Base-by-base conservation (phyloP, 2,113 vertebrate genomes). In the Nansenia antarctica region DNA sequence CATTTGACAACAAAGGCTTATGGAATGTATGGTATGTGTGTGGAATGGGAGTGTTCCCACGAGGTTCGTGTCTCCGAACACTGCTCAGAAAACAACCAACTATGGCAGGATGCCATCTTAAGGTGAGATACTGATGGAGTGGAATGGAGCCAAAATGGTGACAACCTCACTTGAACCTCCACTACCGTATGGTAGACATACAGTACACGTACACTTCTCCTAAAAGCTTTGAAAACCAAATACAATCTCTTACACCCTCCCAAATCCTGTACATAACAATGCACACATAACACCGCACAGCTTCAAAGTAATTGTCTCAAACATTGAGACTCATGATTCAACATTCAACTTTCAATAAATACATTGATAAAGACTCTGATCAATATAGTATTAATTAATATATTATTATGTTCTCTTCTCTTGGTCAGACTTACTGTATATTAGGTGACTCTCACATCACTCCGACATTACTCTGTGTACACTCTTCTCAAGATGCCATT, bases 311-410 rank as follows among this genome's bases (percentile, higher is more conserved):
- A n/a, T n/a, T n/a, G 53, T 26, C 24, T 34, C 58, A 11, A 32
- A 35, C 58, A 60, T n/a, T 34, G n/a, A 58, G 27, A 34, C n/a
- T 26, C 57, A 20, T 29, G 12, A 34, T 9, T 22, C 27, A 14
- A 58, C 29, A 76, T 75, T 82, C 72, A 78, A 22, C 18, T 59
- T 59, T 69, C 34, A 75, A 82, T 74, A 71, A 64, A 79, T 74
- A 81, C 18, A 59, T 78, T 18, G 35, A 62, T 67, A 61, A 72
- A 47, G 20, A 68, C 58, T 34, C 15, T 72, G 27, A 67, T 67
- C 61, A 74, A 61, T 45, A 67, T 60, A 52, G n/a, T 67, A 6
- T 63, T 9, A 55, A 55, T 62, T 1, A 34, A 34, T 32, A 59
- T 9, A 34, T n/a, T 53, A 64, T 26, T 22, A 54, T 66, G 47